Evolutionary conservation across 2,888 invertebrate species (phyloP).

Genomic region (Amphipyra berbera): DNA sequence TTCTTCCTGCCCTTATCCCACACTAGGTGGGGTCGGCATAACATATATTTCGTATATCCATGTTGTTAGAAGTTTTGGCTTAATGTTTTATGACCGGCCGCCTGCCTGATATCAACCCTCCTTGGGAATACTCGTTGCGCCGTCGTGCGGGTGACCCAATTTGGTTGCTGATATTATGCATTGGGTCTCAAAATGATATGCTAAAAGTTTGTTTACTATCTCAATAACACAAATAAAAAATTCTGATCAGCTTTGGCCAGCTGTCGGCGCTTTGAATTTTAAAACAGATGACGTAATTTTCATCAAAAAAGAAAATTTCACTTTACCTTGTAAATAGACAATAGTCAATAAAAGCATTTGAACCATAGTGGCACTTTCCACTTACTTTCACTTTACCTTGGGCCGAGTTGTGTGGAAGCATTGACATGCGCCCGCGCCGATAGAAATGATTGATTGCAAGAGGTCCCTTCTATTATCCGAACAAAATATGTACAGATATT

Average conservation of each 20-base stretch:
- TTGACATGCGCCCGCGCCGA: conserved; percentile 62
- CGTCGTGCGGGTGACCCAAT: no score
- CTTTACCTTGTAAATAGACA: conserved; percentile 51
- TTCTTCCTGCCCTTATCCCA: no score
- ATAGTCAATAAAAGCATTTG: conserved; percentile 60
- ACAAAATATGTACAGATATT: conserved; percentile 13
- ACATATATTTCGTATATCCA: no score
- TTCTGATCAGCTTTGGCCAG: neutral
- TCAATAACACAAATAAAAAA: no score
- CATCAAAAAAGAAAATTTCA: conserved; percentile 23
- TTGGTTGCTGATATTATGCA: no score
- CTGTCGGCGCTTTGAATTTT: conserved; percentile 7
- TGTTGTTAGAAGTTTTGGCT: no score
- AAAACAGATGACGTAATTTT: conserved; percentile 13
- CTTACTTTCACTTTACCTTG: conserved; percentile 81
- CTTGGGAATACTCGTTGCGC: no score
- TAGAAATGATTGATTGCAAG: conserved; percentile 46
- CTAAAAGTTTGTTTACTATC: no score
- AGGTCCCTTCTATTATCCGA: conserved; percentile 9
- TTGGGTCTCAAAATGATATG: no score
- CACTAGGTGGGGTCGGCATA: no score
- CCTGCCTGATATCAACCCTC: no score
- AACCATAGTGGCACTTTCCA: conserved; percentile 74
- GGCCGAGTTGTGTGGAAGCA: conserved; percentile 71
- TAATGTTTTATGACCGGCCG: no score